Evolutionary conservation across 2,888 invertebrate genomes (phyloP).

Genomic region (Nasonovia ribisnigri): DNA sequence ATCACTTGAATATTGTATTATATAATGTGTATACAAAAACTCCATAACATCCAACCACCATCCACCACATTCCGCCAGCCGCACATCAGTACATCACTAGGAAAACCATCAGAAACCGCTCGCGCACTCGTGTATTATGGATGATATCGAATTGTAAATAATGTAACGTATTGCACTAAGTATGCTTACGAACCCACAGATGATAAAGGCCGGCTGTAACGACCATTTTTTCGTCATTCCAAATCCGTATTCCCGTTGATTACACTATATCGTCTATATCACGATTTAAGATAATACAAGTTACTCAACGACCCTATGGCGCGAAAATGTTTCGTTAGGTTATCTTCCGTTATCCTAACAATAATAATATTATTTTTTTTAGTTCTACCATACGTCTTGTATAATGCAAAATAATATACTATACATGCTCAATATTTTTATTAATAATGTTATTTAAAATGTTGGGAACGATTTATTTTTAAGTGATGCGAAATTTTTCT

Average conservation of each 20-base stretch:
- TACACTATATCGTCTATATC: no score
- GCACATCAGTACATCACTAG: not conserved
- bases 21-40: not conserved
- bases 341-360: not conserved
- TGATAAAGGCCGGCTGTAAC: not conserved
- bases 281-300: no score
- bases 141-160: no score
- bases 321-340: no score
- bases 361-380: not conserved
- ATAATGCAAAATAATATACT: not conserved
- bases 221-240: not conserved
- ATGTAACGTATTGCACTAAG: no score
- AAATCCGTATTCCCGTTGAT: not conserved
- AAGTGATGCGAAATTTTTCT: not conserved
- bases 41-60: no score
- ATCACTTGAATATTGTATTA: not conserved
- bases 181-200: not conserved
- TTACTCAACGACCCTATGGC: no score
- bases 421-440: not conserved
- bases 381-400: not conserved
- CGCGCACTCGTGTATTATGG: not conserved
- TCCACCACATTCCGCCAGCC: not conserved
- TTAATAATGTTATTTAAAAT: not conserved
- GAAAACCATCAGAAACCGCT: not conserved
- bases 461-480: not conserved